These are phyloP conservation scores for Phyllostomus discolor DNA, from an alignment of 2,113 vertebrate genomes.

Conservation along the genomic window DNA sequence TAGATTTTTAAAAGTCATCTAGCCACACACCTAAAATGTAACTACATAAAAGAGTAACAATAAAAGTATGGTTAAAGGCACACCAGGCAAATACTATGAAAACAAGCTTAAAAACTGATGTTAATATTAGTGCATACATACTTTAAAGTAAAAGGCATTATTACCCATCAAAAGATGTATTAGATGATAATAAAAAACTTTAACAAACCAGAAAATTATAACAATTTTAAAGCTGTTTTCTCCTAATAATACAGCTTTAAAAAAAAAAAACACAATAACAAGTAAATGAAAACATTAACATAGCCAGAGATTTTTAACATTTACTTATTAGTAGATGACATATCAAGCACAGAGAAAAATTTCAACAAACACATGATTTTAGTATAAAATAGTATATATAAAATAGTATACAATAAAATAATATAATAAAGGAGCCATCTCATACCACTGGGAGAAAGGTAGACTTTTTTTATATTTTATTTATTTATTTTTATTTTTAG, in stretches of 20 bases:
- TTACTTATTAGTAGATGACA: not conserved
- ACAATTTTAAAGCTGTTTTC: not conserved
- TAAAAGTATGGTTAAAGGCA: not conserved
- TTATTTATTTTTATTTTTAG: too few relatives aligned
- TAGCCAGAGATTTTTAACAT: not conserved
- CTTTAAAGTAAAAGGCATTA: not conserved
- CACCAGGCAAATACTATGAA: not conserved
- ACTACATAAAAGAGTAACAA: not conserved
- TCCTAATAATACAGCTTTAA: not conserved
- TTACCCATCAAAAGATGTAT: not conserved
- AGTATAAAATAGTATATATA: not conserved
- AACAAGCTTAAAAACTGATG: not conserved
- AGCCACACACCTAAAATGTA: not conserved
- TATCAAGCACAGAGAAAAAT: not conserved
- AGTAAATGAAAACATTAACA: not conserved
- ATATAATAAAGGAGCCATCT: not conserved
- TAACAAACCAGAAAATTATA: not conserved
- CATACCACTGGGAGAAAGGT: not conserved
- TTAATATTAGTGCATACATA: not conserved
- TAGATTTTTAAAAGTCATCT: not conserved
- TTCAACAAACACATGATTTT: not conserved
- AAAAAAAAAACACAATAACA: not conserved
- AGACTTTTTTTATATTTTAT: too few relatives aligned
- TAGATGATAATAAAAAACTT: not conserved
- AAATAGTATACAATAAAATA: not conserved